Evolutionary conservation across 2,888 invertebrate genomes (phyloP).

Genomic region (Cecidostiba fungosa): DNA sequence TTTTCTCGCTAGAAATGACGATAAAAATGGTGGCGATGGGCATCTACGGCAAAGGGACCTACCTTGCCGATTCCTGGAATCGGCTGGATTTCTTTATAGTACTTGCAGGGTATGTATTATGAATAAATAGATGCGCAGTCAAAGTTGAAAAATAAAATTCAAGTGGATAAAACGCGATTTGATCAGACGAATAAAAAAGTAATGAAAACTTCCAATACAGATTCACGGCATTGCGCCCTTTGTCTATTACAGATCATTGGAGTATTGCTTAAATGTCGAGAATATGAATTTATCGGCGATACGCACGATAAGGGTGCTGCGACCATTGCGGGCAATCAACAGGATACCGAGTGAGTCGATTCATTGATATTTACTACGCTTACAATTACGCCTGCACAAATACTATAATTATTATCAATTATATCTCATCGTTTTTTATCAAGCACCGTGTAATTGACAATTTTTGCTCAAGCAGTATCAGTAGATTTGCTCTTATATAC

Average conservation of each 20-base stretch:
- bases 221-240: too few species aligned
- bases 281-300: conserved; percentile 99
- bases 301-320: conserved; percentile 97
- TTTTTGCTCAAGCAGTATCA: too few species aligned
- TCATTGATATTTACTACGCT: not conserved
- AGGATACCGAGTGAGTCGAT: conserved; percentile 97
- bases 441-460: too few species aligned
- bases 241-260: conserved; percentile 86
- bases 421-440: not conserved
- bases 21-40: conserved; percentile 99
- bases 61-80: conserved; percentile 99
- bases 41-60: conserved; percentile 95
- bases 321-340: conserved; percentile 99
- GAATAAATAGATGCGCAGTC: too few species aligned
- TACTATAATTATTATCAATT: not conserved
- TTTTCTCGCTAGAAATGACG: conserved; percentile 98
- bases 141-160: too few species aligned
- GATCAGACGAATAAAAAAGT: too few species aligned
- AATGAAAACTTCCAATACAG: too few species aligned
- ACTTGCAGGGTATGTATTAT: conserved; percentile 97
- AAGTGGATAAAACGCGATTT: too few species aligned
- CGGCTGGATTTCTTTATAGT: conserved; percentile 99
- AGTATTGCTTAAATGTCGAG: conserved; percentile 96
- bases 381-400: not conserved
- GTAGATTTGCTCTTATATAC: too few species aligned